Base-by-base conservation (phyloP, 2,797 vertebrate species). In the Halcyon chelicuti region DNA sequence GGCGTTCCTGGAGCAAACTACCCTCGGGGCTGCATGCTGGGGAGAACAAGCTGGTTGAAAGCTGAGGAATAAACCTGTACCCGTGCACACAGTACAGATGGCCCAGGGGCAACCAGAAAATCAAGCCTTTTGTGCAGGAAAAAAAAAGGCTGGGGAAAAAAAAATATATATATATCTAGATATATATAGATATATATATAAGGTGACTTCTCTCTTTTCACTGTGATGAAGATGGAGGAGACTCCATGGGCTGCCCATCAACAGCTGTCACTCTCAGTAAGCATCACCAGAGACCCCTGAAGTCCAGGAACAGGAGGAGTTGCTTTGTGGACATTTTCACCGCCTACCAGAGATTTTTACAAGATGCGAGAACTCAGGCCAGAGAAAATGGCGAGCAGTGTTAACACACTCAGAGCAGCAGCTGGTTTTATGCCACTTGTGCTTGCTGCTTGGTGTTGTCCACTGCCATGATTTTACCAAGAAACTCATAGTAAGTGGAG, bases 21-120 rank as follows among this genome's bases (percentile, higher is more conserved):
- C 28, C 35, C 22, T 61, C n/a, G 46, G 54, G 51, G 46, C 3
- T 70, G 42, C 28, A 35, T 1, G 0, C 0, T 49, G 54, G 8
- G 62, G 20, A 61, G 33, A 68, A 37, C 22, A 58, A 74, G 33
- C 22, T 58, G 10, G 23, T 21, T 52, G 55, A 77, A 73, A 73
- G 55, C 5, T 71, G 31, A 23, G 31, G 28, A 61, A 75, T 33
- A 19, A 72, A 65, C 10, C 20, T 22, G 12, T 23, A 54, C 21
- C 18, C 23, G 2, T 17, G 19, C 16, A 63, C 54, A 40, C 7
- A 68, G 58, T 26, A 61, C 25, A 72, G 58, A 33, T 4, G 26
- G 44, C 31, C 68, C 12, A 33, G 8, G 42, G 29, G 39, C 57
- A 77, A 88, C 52, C 12, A 61, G 66, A 78, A 91, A 81, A 71